Evolutionary conservation across 1,140 invertebrate species (phyloP).

Genomic region (Heterodera schachtii): DNA sequence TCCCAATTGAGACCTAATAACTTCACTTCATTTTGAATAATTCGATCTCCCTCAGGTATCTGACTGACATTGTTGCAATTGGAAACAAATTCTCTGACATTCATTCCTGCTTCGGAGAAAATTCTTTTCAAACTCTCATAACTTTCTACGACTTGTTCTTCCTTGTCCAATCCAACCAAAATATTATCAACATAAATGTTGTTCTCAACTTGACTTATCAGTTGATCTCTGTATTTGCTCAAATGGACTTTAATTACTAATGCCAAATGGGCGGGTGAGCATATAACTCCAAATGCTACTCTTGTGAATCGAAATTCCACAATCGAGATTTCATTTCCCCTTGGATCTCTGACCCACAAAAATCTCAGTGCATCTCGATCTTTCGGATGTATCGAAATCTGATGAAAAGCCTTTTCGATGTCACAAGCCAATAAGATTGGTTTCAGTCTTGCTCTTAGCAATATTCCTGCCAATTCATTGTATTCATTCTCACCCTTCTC

Average conservation of each 20-base stretch:
- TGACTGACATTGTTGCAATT: not conserved
- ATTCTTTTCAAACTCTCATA: slow-evolving; percentile 11
- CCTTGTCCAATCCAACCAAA: not conserved
- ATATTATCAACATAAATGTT: not conserved
- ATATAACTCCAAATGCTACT: not conserved
- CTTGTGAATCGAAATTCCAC: not conserved
- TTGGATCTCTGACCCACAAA: too few species aligned
- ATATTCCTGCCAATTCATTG: slow-evolving; percentile 7
- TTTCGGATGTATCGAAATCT: not conserved
- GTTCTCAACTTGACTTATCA: not conserved
- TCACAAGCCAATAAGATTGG: not conserved
- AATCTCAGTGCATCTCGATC: not conserved
- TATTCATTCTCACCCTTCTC: not conserved
- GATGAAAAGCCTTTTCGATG: not conserved
- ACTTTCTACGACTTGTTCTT: not conserved
- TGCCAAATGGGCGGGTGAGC: slow-evolving; percentile 2
- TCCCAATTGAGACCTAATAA: slow-evolving; percentile 6
- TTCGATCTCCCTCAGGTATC: slow-evolving; percentile 6
- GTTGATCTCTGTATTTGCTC: not conserved
- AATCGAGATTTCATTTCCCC: too few species aligned
- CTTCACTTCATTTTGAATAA: not conserved
- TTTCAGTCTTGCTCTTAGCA: not conserved
- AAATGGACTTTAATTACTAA: not conserved
- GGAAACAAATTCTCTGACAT: not conserved
- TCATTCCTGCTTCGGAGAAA: slow-evolving; percentile 7